These are phyloP conservation scores for Celastrina argiolus DNA, from an alignment of 2,888 invertebrate species.

Conservation along the genomic window DNA sequence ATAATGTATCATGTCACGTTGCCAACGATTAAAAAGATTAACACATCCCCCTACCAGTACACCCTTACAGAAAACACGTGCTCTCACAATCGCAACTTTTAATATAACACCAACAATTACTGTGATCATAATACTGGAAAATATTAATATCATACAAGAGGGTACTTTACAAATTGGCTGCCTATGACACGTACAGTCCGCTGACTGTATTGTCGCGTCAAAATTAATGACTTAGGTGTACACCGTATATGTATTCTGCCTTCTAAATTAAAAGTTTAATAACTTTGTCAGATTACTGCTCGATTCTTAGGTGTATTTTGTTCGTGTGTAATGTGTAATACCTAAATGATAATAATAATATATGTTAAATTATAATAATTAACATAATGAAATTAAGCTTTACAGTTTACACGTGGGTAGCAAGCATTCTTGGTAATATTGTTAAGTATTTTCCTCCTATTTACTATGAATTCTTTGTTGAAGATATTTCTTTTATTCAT, in stretches of 20 bases:
- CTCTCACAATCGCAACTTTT: constrained; percentile 53
- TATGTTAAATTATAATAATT: too few relatives aligned
- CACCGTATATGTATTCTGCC: not conserved
- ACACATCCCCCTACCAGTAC: constrained; percentile 14
- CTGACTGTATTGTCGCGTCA: constrained; percentile 24
- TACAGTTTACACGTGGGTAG: too few relatives aligned
- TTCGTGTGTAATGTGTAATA: not conserved
- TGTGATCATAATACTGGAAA: constrained; percentile 61
- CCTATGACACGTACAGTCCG: constrained; percentile 41
- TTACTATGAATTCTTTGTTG: too few relatives aligned
- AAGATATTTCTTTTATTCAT: too few relatives aligned
- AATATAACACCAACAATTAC: constrained; percentile 67
- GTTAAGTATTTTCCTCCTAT: too few relatives aligned
- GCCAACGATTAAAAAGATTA: constrained; percentile 24
- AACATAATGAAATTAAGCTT: too few relatives aligned
- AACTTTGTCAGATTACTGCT: not conserved
- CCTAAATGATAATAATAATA: too few relatives aligned
- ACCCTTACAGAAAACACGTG: constrained; percentile 43
- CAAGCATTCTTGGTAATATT: too few relatives aligned
- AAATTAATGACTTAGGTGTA: not conserved
- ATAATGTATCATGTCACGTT: constrained; percentile 17
- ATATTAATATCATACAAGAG: constrained; percentile 61
- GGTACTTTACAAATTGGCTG: constrained; percentile 55
- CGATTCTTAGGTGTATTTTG: not conserved
- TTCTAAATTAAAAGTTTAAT: not conserved